These are phyloP conservation scores for Piscicola geometra DNA, from an alignment of 2,888 invertebrate genomes.

Conservation along the genomic window DNA sequence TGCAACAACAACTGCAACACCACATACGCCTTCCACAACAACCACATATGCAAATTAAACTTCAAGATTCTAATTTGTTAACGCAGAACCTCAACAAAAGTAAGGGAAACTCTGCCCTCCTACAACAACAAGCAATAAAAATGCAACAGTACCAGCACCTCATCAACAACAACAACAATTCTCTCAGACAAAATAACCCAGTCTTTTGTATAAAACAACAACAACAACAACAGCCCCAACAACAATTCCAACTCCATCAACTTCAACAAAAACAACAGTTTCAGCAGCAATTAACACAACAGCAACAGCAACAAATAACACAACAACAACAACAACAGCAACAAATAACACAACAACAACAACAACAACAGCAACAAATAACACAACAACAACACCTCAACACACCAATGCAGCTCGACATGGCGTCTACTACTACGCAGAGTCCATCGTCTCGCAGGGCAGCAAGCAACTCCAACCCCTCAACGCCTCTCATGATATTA, in stretches of 20 bases:
- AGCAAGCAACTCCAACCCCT: slow-evolving; percentile 15
- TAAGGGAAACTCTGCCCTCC: background rate
- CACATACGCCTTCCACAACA: background rate
- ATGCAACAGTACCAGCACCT: slow-evolving; percentile 1
- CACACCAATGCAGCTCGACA: background rate
- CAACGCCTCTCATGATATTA: slow-evolving; percentile 21
- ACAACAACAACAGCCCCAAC: slow-evolving; percentile 29
- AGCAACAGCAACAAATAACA: background rate
- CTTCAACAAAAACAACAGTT: background rate
- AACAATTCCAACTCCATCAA: slow-evolving; percentile 6
- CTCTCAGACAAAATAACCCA: background rate
- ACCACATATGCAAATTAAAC: background rate
- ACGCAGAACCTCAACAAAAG: background rate
- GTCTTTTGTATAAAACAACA: background rate
- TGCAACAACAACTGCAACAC: background rate
- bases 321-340: slow-evolving; percentile 13
- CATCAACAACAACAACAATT: slow-evolving; percentile 10
- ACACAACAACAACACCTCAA: slow-evolving; percentile 20
- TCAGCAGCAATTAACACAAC: background rate
- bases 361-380: slow-evolving; percentile 21
- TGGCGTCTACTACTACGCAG: background rate
- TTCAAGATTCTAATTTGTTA: slow-evolving; percentile 2
- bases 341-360: slow-evolving; percentile 14
- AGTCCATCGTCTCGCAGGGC: background rate
- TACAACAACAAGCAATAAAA: background rate